A percentile compares a stretch with the other conserved stretches of the same genome.
These are phyloP conservation scores for Abrostola tripartita DNA, from an alignment of 2,888 invertebrate genomes.

Conservation along the genomic window DNA sequence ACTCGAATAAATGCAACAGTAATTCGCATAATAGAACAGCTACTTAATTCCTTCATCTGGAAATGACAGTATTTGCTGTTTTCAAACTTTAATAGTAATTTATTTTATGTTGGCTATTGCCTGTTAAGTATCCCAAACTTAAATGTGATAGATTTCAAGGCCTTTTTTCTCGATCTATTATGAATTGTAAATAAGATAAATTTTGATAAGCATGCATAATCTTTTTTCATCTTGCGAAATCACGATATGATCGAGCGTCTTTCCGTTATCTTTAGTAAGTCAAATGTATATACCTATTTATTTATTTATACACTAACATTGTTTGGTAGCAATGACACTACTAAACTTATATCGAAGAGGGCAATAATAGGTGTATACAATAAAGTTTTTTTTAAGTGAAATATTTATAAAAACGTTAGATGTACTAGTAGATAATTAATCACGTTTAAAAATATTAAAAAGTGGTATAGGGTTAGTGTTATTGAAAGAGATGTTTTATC, in stretches of 20 bases:
- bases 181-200: slow-evolving; percentile 86
- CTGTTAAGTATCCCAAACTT: slow-evolving; percentile 78
- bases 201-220: slow-evolving; percentile 75
- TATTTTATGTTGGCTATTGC: slow-evolving; percentile 84
- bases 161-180: slow-evolving; percentile 78
- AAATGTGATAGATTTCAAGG: slow-evolving; percentile 84
- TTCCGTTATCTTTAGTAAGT: slow-evolving; percentile 65
- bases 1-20: slow-evolving; percentile 82
- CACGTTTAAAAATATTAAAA: slow-evolving; percentile 70
- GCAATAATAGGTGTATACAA: slow-evolving; percentile 86
- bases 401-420: slow-evolving; percentile 74
- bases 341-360: slow-evolving; percentile 75
- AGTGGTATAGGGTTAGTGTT: slow-evolving; percentile 78
- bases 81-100: slow-evolving; percentile 65
- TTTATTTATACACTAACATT: slow-evolving; percentile 69
- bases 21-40: slow-evolving; percentile 79
- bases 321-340: slow-evolving; percentile 62
- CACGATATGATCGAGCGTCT: slow-evolving; percentile 72
- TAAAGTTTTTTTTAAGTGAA: slow-evolving; percentile 75
- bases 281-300: slow-evolving; percentile 70
- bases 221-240: slow-evolving; percentile 69
- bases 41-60: slow-evolving; percentile 76
- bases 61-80: slow-evolving; percentile 75
- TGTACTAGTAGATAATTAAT: slow-evolving; percentile 72
- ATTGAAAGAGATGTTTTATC: slow-evolving; percentile 69